Conservation (phyloP, 1,140 invertebrate genomes). For the Hylaeus anthracinus region DNA sequence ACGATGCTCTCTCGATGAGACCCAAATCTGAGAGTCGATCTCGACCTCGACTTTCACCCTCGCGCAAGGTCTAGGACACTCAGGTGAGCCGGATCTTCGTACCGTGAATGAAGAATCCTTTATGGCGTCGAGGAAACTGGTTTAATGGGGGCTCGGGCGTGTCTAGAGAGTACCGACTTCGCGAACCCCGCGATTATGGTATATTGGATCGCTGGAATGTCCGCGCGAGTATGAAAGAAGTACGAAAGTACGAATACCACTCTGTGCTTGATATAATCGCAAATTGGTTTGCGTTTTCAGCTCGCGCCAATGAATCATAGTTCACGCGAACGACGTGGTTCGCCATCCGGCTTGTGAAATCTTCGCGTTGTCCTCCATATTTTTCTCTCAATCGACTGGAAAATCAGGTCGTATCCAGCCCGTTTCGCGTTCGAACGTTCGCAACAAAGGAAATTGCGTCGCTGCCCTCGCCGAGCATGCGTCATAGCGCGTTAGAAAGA, state of each 20-base stretch:
- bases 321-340: not conserved
- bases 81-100: slow-evolving; percentile 14
- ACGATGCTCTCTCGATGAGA: slow-evolving; percentile 25
- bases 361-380: not conserved
- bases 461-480: not conserved
- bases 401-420: slow-evolving; percentile 9
- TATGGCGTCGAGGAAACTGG: not conserved
- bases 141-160: not conserved
- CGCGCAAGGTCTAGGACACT: slow-evolving; percentile 70
- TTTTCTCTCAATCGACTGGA: not conserved
- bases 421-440: not conserved
- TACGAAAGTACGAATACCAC: not conserved
- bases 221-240: not conserved
- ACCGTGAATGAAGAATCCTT: slow-evolving; percentile 14
- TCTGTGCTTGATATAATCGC: too few species aligned
- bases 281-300: too few species aligned
- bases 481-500: not conserved
- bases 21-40: slow-evolving; percentile 47
- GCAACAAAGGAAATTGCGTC: slow-evolving; percentile 37
- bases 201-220: slow-evolving; percentile 15
- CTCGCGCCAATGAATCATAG: too few species aligned
- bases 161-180: not conserved
- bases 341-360: not conserved
- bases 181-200: not conserved
- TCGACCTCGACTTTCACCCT: slow-evolving; percentile 71